Conservation (phyloP, 2,888 invertebrate species). For the Zaprionus obscuricornis region DNA sequence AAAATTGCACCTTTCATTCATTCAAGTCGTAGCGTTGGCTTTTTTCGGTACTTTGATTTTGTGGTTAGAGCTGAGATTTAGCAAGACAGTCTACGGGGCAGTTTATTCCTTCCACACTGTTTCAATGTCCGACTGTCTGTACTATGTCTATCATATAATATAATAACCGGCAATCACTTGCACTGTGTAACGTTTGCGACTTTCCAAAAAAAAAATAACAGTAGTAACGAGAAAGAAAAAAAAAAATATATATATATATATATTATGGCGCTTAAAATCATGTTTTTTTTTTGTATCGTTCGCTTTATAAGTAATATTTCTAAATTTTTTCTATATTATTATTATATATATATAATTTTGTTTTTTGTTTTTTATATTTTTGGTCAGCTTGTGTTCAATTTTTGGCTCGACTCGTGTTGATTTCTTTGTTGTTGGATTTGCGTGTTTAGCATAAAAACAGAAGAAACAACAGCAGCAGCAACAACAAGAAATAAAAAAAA, state of each 20-base stretch:
- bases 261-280: conserved; percentile 37
- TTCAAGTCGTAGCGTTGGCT: conserved; percentile 40
- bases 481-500: conserved; percentile 3
- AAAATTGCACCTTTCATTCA: conserved; percentile 83
- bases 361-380: conserved; percentile 22
- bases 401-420: conserved; percentile 56
- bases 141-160: conserved; percentile 4
- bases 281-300: conserved; percentile 20
- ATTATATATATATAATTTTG: too few relatives aligned
- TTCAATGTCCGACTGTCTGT: not conserved
- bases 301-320: too few relatives aligned
- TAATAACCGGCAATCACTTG: conserved; percentile 44
- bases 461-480: too few relatives aligned
- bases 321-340: too few relatives aligned
- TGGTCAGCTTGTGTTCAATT: conserved; percentile 46
- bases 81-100: too few relatives aligned
- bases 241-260: conserved; percentile 3
- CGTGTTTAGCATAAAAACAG: conserved; percentile 76
- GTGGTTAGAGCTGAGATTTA: too few relatives aligned
- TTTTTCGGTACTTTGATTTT: conserved; percentile 54
- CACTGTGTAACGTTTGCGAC: conserved; percentile 15
- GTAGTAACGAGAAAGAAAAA: too few relatives aligned
- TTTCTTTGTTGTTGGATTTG: conserved; percentile 68
- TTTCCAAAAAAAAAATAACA: conserved; percentile 42
- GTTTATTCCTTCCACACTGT: too few relatives aligned